Conservation (phyloP, 2,888 invertebrate genomes). For the Idaea aversata region DNA sequence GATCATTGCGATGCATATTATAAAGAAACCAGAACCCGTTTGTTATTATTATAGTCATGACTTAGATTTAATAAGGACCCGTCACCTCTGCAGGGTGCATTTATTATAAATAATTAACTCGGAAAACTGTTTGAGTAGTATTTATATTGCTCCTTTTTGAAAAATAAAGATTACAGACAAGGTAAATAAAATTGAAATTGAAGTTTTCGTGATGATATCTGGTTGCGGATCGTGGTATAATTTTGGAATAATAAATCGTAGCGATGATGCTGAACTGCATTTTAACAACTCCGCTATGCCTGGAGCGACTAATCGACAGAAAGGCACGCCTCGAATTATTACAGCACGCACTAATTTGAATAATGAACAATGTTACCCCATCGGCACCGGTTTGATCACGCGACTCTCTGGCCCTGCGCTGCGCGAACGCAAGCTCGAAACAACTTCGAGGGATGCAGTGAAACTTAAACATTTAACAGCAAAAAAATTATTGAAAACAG, state of each 20-base stretch:
- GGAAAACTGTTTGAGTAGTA: constrained; percentile 17
- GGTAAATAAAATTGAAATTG: not conserved
- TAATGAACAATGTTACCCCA: constrained; percentile 72
- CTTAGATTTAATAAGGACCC: not conserved
- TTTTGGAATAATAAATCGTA: constrained; percentile 17
- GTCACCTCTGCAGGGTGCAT: not conserved
- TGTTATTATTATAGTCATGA: constrained; percentile 17
- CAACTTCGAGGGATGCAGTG: constrained; percentile 52
- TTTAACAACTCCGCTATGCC: constrained; percentile 24
- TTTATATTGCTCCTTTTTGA: not conserved
- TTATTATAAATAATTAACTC: not conserved
- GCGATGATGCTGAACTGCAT: constrained; percentile 13
- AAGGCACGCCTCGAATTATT: constrained; percentile 64
- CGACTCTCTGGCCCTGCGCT: constrained; percentile 45
- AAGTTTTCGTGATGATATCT: not conserved
- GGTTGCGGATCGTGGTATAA: constrained; percentile 2
- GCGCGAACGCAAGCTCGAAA: constrained; percentile 46
- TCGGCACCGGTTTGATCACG: constrained; percentile 66
- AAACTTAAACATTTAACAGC: constrained; percentile 47
- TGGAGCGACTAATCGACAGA: constrained; percentile 46
- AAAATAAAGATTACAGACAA: not conserved
- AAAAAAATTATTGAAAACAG: constrained; percentile 10
- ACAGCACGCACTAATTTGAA: constrained; percentile 75
- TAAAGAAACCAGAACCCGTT: constrained; percentile 30
- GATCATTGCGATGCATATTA: constrained; percentile 44